These are phyloP conservation scores for Actinemys pallida DNA, from an alignment of 2,113 vertebrate genomes.

Conservation along the genomic window DNA sequence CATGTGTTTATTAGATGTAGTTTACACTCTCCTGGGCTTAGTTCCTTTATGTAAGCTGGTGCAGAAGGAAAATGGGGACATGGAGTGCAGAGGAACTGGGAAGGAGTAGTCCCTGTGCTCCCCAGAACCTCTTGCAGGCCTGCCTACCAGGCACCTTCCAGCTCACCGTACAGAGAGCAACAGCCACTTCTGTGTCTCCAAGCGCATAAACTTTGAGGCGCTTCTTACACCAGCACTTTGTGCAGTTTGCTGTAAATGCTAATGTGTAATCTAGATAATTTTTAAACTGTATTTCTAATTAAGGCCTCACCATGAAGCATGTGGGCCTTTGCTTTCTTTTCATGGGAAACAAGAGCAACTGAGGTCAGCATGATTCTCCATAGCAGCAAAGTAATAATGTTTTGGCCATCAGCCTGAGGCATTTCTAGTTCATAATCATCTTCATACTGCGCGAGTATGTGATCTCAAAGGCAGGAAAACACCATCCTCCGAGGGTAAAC, in stretches of 20 bases:
- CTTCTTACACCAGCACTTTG: neutral
- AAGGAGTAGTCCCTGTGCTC: neutral
- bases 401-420: neutral
- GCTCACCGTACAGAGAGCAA: neutral
- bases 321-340: neutral
- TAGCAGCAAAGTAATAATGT: neutral
- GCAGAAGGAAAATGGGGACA: neutral
- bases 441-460: neutral
- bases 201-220: neutral
- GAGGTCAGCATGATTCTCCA: neutral
- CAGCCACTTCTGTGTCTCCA: neutral
- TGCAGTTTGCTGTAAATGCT: neutral
- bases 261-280: neutral
- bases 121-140: neutral
- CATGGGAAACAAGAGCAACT: neutral
- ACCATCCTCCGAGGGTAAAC: neutral
- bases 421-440: neutral
- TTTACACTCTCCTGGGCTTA: neutral
- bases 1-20: neutral
- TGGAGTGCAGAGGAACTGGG: neutral
- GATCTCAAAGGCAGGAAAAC: neutral
- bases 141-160: neutral
- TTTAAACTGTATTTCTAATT: conserved; percentile 1
- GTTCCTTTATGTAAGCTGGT: neutral
- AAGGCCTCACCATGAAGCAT: neutral